Percentiles rank a stretch among this genome's conserved stretches.
These are phyloP conservation scores for Hyposmocoma kahamanoa DNA, from an alignment of 1,140 invertebrate genomes.

Conservation along the genomic window DNA sequence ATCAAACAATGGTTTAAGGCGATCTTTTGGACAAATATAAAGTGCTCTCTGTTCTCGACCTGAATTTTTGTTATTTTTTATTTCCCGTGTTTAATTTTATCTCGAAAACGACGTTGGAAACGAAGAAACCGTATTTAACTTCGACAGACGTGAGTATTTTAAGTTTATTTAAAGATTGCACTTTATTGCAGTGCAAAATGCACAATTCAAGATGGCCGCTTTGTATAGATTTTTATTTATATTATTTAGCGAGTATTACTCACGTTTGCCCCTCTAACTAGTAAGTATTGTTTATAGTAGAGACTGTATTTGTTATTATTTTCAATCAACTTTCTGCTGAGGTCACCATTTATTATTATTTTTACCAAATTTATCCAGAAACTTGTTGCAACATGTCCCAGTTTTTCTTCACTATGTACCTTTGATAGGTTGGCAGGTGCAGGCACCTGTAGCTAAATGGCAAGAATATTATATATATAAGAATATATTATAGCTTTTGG, in stretches of 20 bases:
- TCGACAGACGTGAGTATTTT: constrained; percentile 24
- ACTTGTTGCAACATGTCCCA: background rate
- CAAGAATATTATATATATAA: no score
- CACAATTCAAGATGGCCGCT: constrained; percentile 38
- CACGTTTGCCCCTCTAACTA: background rate
- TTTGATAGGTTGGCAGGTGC: no score
- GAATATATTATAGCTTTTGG: no score
- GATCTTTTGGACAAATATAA: background rate
- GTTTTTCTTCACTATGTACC: no score
- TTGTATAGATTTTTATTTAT: no score
- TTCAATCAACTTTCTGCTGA: no score
- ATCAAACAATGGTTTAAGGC: background rate
- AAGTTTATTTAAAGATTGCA: background rate
- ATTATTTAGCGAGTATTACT: background rate
- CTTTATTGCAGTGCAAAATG: background rate
- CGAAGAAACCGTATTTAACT: background rate
- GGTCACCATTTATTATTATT: constrained; percentile 6
- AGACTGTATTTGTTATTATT: background rate
- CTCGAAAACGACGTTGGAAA: constrained; percentile 13
- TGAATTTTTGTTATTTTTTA: constrained; percentile 10
- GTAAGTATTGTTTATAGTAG: background rate
- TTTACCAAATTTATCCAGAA: constrained; percentile 41
- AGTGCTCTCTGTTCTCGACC: background rate
- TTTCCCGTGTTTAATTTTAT: background rate
- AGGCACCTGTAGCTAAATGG: no score